phyloP scores from a whole-genome alignment of 2,797 vertebrate species.

The Hypotaenidia philippensis region DNA sequence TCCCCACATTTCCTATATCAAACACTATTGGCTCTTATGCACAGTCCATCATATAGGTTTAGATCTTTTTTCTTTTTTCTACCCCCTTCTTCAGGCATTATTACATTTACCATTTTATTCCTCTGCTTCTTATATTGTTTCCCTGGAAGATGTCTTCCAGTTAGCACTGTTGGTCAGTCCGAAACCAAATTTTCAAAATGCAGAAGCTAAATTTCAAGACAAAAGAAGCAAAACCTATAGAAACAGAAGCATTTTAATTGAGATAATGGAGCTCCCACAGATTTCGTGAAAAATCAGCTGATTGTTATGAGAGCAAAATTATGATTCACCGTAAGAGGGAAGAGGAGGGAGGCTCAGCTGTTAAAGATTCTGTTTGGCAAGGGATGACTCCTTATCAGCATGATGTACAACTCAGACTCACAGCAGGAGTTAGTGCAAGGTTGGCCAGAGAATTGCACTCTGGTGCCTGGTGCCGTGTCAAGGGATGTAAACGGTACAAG shows the following conservation, averaged over 20 bases:
- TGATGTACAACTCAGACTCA: neutral
- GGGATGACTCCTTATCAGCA: neutral
- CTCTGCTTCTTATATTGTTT: neutral
- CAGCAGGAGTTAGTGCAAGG: neutral
- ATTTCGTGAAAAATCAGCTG: slow-evolving; percentile 51
- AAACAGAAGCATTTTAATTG: neutral
- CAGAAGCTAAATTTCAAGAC: neutral
- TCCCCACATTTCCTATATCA: neutral
- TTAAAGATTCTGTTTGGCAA: slow-evolving; percentile 21
- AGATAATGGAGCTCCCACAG: neutral
- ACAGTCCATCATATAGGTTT: neutral
- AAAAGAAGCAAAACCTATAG: neutral
- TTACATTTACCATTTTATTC: neutral
- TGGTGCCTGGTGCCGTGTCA: neutral
- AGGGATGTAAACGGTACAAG: neutral
- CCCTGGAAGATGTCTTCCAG: neutral
- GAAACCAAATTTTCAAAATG: neutral
- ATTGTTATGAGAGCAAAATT: slow-evolving; percentile 15
- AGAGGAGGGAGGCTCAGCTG: slow-evolving; percentile 54
- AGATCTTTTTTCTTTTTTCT: neutral
- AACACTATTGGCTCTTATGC: neutral
- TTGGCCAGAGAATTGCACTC: neutral
- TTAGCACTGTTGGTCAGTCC: neutral
- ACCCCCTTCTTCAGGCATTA: neutral
- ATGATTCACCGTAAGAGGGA: slow-evolving; percentile 26